phyloP scores from a whole-genome alignment of 2,113 vertebrate species.

The Syngnathus floridae region DNA sequence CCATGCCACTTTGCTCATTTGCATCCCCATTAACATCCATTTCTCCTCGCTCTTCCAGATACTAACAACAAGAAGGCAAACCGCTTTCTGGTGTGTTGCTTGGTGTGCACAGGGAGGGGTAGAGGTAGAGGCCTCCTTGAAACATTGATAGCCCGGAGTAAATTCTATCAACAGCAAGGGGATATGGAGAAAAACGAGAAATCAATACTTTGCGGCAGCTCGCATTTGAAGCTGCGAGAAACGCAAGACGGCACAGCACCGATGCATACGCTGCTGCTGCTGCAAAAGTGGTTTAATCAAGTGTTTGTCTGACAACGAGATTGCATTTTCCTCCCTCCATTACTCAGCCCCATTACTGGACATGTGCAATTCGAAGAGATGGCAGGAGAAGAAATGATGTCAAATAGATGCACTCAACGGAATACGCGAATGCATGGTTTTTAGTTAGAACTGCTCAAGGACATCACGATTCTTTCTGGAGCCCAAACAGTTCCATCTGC shows the following conservation, averaged over 20 bases:
- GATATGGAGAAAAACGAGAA: constrained; percentile 62
- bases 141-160: constrained; percentile 55
- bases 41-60: constrained; percentile 29
- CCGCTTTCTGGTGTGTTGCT: constrained; percentile 9
- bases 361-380: constrained; percentile 42
- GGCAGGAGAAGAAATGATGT: constrained; percentile 42
- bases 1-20: constrained; percentile 19
- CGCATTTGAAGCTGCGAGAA: constrained; percentile 75
- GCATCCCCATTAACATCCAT: constrained; percentile 42
- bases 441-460: constrained; percentile 6
- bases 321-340: constrained; percentile 60
- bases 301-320: constrained; percentile 57
- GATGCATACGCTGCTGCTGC: constrained; percentile 39
- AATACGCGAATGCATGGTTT: constrained; percentile 16
- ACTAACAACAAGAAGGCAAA: constrained; percentile 18
- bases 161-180: constrained; percentile 58
- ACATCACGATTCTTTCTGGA: constrained; percentile 6
- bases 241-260: constrained; percentile 68
- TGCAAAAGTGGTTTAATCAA: constrained; percentile 60
- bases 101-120: constrained; percentile 29
- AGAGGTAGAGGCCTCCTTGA: constrained; percentile 35
- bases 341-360: constrained; percentile 28
- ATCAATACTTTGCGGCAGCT: constrained; percentile 71
- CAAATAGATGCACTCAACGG: constrained; percentile 37
- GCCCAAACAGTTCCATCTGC: constrained; percentile 2